Conservation (phyloP, 1,140 invertebrate species). For the Leptopilina boulardi region DNA sequence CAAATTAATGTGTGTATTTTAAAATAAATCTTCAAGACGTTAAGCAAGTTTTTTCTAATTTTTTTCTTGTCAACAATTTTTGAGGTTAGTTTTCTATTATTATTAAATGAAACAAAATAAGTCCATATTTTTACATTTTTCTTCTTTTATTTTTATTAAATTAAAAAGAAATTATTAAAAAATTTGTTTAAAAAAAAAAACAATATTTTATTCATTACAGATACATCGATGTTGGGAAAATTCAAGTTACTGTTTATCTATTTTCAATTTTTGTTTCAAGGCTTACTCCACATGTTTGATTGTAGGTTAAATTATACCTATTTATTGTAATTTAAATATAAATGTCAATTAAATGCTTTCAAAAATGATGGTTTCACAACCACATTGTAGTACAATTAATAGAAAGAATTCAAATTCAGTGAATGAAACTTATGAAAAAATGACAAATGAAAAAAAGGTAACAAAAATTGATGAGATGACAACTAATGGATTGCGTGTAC, state of each 20-base stretch:
- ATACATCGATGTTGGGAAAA: slow-evolving; percentile 2
- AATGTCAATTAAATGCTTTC: not conserved
- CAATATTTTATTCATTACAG: not conserved
- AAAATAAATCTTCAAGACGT: not conserved
- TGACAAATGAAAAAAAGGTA: not conserved
- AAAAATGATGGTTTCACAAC: slow-evolving; percentile 19
- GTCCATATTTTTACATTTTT: not conserved
- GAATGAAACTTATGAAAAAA: not conserved
- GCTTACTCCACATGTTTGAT: not conserved
- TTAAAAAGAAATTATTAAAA: not conserved
- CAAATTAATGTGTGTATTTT: no score
- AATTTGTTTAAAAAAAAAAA: not conserved
- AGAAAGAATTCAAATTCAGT: not conserved
- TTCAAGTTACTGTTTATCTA: not conserved
- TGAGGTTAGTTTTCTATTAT: slow-evolving; percentile 1
- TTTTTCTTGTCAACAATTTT: not conserved
- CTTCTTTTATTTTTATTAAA: not conserved
- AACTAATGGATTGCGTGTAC: slow-evolving; percentile 40
- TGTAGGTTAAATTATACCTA: slow-evolving; percentile 11
- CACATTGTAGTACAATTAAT: not conserved
- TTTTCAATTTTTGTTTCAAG: not conserved
- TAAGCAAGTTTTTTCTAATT: not conserved
- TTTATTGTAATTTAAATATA: not conserved
- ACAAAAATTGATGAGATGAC: slow-evolving; percentile 1
- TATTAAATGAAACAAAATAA: not conserved